Percentiles rank a stretch among this genome's conserved stretches.
phyloP scores from a whole-genome alignment of 2,797 vertebrate species.

The Arrhamphus sclerolepis region DNA sequence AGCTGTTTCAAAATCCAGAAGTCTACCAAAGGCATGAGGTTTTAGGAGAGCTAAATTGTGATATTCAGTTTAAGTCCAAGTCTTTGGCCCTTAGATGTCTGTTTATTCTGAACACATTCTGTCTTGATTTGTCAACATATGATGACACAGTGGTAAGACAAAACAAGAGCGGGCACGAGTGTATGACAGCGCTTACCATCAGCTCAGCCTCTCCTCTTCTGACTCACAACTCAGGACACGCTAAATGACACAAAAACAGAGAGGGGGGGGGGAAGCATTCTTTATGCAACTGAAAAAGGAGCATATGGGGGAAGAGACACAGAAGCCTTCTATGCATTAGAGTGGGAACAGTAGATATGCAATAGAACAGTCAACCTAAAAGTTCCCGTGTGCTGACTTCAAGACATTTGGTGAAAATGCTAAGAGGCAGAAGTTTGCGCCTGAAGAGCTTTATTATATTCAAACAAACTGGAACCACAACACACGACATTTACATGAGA shows the following conservation, averaged over 20 bases:
- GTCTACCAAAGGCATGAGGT: constrained; percentile 30
- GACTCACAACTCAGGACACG: constrained; percentile 75
- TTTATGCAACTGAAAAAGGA: constrained; percentile 14
- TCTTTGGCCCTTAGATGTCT: constrained; percentile 22
- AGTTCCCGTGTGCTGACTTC: constrained; percentile 10
- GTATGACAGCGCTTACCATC: constrained; percentile 78
- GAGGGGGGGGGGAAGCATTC: constrained; percentile 24
- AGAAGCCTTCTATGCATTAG: no score
- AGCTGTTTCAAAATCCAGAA: constrained; percentile 12
- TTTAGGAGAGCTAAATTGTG: constrained; percentile 21
- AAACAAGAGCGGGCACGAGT: constrained; percentile 21
- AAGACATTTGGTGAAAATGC: constrained; percentile 23
- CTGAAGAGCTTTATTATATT: constrained; percentile 3
- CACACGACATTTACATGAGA: constrained; percentile 3
- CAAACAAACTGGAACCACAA: constrained; percentile 4
- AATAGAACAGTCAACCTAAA: constrained; percentile 5
- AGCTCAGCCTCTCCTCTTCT: constrained; percentile 79
- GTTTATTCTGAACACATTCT: constrained; percentile 18
- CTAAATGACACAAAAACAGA: constrained; percentile 70
- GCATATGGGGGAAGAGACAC: no score
- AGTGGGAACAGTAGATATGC: no score
- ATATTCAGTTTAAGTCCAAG: constrained; percentile 17
- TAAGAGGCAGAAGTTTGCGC: constrained; percentile 9
- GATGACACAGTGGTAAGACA: constrained; percentile 22
- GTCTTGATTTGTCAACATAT: constrained; percentile 29